Percentiles rank a stretch among this genome's conserved stretches.
Conservation (phyloP, 2,888 invertebrate genomes). For the Petrophora chlorosata region DNA sequence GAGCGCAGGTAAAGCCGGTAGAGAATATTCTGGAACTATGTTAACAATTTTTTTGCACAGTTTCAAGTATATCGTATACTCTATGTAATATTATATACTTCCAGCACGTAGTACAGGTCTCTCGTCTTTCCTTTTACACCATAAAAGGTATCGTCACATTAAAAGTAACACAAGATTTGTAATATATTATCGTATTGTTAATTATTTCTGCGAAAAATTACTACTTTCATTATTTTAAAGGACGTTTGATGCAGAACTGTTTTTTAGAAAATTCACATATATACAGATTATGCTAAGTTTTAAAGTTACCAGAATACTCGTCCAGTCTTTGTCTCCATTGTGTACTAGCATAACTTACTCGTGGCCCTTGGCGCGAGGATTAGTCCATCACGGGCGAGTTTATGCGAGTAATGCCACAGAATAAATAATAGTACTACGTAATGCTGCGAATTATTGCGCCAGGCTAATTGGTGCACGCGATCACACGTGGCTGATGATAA, state of each 20-base stretch:
- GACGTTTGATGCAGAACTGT: neutral
- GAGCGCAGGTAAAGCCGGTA: slow-evolving; percentile 59
- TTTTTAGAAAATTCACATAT: neutral
- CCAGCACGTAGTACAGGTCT: too few species aligned
- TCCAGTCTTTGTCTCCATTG: slow-evolving; percentile 56
- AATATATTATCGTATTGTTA: too few species aligned
- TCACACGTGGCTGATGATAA: slow-evolving; percentile 33
- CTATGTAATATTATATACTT: too few species aligned
- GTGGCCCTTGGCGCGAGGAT: slow-evolving; percentile 60
- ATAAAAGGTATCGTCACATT: too few species aligned
- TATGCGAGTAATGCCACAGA: slow-evolving; percentile 54
- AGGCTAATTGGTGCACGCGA: slow-evolving; percentile 66
- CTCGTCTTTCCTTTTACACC: too few species aligned
- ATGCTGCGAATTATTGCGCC: slow-evolving; percentile 61
- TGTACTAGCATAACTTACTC: slow-evolving; percentile 68
- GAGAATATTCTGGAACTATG: slow-evolving; percentile 50
- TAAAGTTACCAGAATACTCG: slow-evolving; percentile 48
- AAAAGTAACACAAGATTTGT: too few species aligned
- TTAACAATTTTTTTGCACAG: neutral
- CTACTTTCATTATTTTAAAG: too few species aligned
- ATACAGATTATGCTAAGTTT: neutral
- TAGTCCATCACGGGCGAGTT: slow-evolving; percentile 65
- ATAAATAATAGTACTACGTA: slow-evolving; percentile 33
- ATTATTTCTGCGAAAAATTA: too few species aligned
- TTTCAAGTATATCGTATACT: too few species aligned